These are phyloP conservation scores for Lochmaea crataegi DNA, from an alignment of 2,888 invertebrate species.

Conservation along the genomic window DNA sequence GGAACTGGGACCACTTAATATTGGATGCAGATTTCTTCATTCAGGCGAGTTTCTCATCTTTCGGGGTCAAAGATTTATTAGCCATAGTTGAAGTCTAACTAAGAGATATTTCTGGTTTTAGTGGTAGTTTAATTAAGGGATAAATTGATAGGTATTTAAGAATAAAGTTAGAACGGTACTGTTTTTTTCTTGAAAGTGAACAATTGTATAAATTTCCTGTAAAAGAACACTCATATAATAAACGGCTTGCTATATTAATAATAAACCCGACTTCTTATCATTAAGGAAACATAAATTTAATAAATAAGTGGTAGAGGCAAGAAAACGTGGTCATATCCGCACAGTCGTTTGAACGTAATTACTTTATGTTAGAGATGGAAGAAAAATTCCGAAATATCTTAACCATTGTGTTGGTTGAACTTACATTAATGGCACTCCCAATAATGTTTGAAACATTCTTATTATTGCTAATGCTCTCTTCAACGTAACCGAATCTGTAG, in stretches of 20 bases:
- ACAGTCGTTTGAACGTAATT: constrained; percentile 22
- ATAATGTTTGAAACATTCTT: too few relatives aligned
- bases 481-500: too few relatives aligned
- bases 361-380: constrained; percentile 17
- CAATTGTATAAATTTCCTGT: not conserved
- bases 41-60: constrained; percentile 34
- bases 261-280: constrained; percentile 14
- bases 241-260: constrained; percentile 9
- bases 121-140: constrained; percentile 36
- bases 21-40: constrained; percentile 45
- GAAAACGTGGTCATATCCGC: constrained; percentile 17
- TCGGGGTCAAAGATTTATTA: constrained; percentile 24
- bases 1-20: constrained; percentile 47
- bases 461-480: too few relatives aligned
- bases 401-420: too few relatives aligned
- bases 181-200: not conserved
- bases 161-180: not conserved
- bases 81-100: constrained; percentile 11
- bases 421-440: too few relatives aligned
- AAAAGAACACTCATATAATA: not conserved
- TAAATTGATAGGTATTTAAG: not conserved
- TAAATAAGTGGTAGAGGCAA: constrained; percentile 1
- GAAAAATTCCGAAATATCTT: not conserved
- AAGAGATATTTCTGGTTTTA: constrained; percentile 29
- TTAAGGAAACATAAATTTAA: constrained; percentile 17